phyloP scores from a whole-genome alignment of 2,888 invertebrate genomes.

The Amblyjoppa proteus region DNA sequence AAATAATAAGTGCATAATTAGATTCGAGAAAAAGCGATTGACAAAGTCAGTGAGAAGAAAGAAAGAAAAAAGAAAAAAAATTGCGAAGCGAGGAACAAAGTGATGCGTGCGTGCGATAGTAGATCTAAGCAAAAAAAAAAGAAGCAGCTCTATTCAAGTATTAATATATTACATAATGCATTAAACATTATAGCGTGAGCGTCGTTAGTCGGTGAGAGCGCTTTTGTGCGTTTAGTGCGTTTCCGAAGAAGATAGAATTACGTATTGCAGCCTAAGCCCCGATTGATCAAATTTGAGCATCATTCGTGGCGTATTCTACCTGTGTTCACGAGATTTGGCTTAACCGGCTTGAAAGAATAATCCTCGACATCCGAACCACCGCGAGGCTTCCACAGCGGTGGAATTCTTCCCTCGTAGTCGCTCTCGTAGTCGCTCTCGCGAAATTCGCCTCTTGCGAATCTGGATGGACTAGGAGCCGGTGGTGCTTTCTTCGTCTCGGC shows the following conservation, averaged over 20 bases:
- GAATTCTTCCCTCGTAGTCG: constrained; percentile 89
- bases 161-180: constrained; percentile 45
- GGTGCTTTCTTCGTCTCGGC: constrained; percentile 81
- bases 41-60: constrained; percentile 61
- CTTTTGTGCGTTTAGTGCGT: constrained; percentile 51
- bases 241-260: constrained; percentile 22
- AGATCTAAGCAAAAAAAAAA: constrained; percentile 55
- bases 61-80: constrained; percentile 46
- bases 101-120: constrained; percentile 60
- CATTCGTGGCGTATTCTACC: constrained; percentile 64
- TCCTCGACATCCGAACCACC: constrained; percentile 86
- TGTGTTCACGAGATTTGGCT: constrained; percentile 83
- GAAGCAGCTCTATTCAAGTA: constrained; percentile 45
- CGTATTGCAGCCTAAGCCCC: constrained; percentile 39
- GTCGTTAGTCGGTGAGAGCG: constrained; percentile 58
- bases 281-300: constrained; percentile 32
- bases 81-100: constrained; percentile 67
- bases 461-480: constrained; percentile 88
- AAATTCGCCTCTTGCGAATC: constrained; percentile 89
- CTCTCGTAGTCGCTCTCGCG: constrained; percentile 91
- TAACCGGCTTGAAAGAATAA: constrained; percentile 87
- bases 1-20: constrained; percentile 67
- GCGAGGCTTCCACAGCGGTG: constrained; percentile 87
- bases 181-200: constrained; percentile 39
- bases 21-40: constrained; percentile 52